Percentiles rank a stretch among this genome's conserved stretches.
These are phyloP conservation scores for Cepaea hortensis DNA, from an alignment of 2,888 invertebrate species.

Conservation along the genomic window DNA sequence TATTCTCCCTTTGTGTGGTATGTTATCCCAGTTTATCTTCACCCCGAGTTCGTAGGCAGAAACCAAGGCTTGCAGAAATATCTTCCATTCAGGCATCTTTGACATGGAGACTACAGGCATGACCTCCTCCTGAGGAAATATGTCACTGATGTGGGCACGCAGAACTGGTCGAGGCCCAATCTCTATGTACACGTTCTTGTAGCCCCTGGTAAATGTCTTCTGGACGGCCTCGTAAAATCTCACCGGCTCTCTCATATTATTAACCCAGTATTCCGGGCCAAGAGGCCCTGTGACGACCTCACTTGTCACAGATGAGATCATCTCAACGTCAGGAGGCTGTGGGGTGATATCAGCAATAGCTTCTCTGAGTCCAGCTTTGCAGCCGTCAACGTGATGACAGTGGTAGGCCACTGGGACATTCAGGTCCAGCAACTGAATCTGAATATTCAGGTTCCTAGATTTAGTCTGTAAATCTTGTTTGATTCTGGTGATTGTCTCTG, in stretches of 20 bases:
- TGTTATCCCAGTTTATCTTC: slow-evolving; percentile 49
- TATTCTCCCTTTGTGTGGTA: slow-evolving; percentile 43
- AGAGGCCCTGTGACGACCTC: slow-evolving; percentile 37
- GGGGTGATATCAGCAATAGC: slow-evolving; percentile 49
- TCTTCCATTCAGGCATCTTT: slow-evolving; percentile 47
- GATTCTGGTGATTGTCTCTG: slow-evolving; percentile 49
- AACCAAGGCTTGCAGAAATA: slow-evolving; percentile 48
- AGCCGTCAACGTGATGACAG: slow-evolving; percentile 57
- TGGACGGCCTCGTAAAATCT: slow-evolving; percentile 57
- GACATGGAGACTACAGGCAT: slow-evolving; percentile 50
- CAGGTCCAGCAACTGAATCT: slow-evolving; percentile 53
- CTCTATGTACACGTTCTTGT: slow-evolving; percentile 61
- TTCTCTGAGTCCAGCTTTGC: slow-evolving; percentile 51
- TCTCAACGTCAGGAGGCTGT: slow-evolving; percentile 44
- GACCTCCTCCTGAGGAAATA: slow-evolving; percentile 50
- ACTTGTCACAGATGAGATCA: slow-evolving; percentile 63
- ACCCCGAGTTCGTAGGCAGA: slow-evolving; percentile 52
- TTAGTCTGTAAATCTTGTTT: slow-evolving; percentile 46
- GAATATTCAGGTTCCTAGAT: slow-evolving; percentile 19
- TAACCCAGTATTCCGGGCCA: slow-evolving; percentile 61
- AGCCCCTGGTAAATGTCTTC: slow-evolving; percentile 39
- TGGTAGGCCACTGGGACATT: slow-evolving; percentile 64
- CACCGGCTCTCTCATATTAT: slow-evolving; percentile 63
- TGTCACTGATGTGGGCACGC: slow-evolving; percentile 53
- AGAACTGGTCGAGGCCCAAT: slow-evolving; percentile 66